Conservation (phyloP, 1,140 invertebrate genomes). For the Mactra quadrangularis region DNA sequence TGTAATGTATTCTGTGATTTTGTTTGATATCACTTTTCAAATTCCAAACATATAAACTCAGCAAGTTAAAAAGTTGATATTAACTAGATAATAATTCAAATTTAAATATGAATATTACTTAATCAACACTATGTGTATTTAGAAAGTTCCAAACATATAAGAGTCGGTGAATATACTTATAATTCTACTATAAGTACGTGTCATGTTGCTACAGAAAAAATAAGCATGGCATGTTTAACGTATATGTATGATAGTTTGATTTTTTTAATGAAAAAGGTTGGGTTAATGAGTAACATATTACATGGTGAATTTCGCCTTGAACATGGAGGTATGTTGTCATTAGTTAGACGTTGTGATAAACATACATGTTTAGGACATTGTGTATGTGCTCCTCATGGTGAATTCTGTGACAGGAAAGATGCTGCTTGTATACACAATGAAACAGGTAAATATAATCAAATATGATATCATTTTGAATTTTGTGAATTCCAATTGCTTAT, state of each 20-base stretch:
- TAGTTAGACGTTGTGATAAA: slow-evolving; percentile 20
- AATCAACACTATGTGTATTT: background rate
- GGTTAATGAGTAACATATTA: slow-evolving; percentile 17
- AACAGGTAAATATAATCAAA: background rate
- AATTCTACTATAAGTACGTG: background rate
- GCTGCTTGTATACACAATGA: too few species aligned
- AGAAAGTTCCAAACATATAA: background rate
- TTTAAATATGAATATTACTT: background rate
- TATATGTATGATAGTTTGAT: background rate
- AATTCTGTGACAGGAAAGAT: background rate
- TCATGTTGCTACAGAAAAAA: background rate
- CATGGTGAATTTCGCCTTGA: slow-evolving; percentile 28
- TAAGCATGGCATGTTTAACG: background rate
- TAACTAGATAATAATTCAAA: too few species aligned
- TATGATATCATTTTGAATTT: too few species aligned
- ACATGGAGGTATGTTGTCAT: slow-evolving; percentile 23
- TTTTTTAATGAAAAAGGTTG: slow-evolving; percentile 23
- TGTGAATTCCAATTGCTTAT: too few species aligned
- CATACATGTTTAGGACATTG: slow-evolving; percentile 45
- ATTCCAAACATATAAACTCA: slow-evolving; percentile 13
- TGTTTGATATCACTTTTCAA: too few species aligned
- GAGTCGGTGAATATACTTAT: background rate
- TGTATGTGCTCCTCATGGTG: slow-evolving; percentile 49
- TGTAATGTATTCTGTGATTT: too few species aligned
- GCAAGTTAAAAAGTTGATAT: background rate